phyloP scores from a whole-genome alignment of 2,888 invertebrate species.

The Lacanobia wlatinum region DNA sequence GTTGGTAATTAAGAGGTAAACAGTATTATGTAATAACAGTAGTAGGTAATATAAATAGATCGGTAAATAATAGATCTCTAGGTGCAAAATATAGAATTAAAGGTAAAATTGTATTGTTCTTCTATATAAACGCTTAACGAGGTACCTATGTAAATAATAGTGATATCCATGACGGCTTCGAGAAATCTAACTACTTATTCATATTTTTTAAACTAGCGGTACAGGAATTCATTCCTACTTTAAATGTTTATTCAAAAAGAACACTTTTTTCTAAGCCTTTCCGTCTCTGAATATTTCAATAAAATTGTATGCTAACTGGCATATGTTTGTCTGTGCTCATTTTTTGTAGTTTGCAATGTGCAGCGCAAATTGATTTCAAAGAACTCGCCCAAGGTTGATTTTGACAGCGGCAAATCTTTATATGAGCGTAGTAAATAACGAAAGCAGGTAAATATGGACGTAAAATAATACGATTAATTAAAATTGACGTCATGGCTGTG shows the following conservation, averaged over 20 bases:
- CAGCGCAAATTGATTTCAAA: conserved; percentile 45
- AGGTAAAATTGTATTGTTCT: too few species aligned
- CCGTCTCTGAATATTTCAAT: neutral
- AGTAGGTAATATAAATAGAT: neutral
- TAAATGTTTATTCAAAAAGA: conserved; percentile 10
- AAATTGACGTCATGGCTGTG: conserved; percentile 42
- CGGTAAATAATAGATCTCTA: neutral
- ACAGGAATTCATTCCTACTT: neutral
- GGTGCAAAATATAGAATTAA: too few species aligned
- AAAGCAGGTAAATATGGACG: conserved; percentile 51
- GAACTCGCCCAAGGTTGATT: conserved; percentile 59
- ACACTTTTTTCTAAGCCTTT: neutral
- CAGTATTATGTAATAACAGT: neutral
- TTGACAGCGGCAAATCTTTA: conserved; percentile 43
- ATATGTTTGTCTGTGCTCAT: conserved; percentile 39
- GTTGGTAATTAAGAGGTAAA: neutral
- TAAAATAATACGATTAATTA: conserved; percentile 34
- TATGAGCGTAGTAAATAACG: conserved; percentile 43
- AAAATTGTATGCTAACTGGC: conserved; percentile 20
- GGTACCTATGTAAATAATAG: conserved; percentile 3
- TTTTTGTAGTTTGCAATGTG: conserved; percentile 55
- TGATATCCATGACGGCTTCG: neutral
- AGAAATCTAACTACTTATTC: too few species aligned
- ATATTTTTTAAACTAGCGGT: neutral
- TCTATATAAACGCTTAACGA: neutral